Conservation (phyloP, 2,113 vertebrate genomes). For the Laticauda laticaudata region DNA sequence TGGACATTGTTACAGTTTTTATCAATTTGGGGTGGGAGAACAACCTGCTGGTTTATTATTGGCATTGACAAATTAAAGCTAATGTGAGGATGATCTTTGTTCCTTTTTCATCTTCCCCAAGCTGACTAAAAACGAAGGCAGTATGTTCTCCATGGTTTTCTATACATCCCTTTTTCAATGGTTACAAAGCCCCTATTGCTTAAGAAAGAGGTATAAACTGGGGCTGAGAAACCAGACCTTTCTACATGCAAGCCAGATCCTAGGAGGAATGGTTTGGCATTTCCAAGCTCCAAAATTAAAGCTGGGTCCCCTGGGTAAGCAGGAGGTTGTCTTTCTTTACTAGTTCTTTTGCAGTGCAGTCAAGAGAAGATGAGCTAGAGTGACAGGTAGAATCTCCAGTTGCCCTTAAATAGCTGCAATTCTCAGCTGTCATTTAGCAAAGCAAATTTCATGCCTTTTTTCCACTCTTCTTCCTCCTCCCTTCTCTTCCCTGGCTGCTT, state of each 20-base stretch:
- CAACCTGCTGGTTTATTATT: not conserved
- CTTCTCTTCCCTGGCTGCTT: constrained; percentile 53
- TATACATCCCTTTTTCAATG: rapidly evolving
- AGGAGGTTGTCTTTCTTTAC: rapidly evolving
- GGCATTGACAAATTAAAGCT: not conserved
- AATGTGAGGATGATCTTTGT: not conserved
- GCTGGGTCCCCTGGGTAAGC: not conserved
- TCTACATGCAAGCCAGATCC: not conserved
- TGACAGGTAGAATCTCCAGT: not conserved
- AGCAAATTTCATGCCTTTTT: constrained; percentile 13
- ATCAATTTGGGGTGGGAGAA: not conserved
- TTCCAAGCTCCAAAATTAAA: constrained; percentile 9
- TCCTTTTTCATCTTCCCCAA: not conserved
- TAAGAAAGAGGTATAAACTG: rapidly evolving
- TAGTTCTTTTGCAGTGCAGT: not conserved
- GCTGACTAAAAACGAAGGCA: not conserved
- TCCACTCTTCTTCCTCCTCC: rapidly evolving
- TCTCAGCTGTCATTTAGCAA: rapidly evolving
- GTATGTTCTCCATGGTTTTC: not conserved
- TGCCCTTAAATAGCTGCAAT: not conserved
- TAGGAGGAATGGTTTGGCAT: not conserved
- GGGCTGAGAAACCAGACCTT: not conserved
- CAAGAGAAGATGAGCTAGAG: rapidly evolving
- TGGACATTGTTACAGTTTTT: not conserved
- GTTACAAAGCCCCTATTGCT: not conserved